phyloP scores from a whole-genome alignment of 1,140 invertebrate species.

The Anastrepha ludens region DNA sequence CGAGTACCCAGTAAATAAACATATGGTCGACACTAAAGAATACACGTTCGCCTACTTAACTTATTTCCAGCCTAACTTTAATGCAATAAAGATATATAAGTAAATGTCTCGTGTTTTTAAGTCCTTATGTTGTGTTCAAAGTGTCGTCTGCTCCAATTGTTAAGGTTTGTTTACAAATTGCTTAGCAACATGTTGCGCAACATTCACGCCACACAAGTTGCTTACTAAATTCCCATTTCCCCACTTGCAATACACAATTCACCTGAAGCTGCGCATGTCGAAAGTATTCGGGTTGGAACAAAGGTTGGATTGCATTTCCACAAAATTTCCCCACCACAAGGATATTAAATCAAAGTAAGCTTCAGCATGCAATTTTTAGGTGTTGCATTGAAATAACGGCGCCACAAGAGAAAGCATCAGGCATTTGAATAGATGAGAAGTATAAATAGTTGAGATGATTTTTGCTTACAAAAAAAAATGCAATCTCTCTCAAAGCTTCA shows the following conservation, averaged over 20 bases:
- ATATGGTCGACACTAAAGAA: no score
- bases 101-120: no score
- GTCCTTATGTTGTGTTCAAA: no score
- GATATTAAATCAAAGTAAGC: not conserved
- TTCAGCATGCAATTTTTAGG: not conserved
- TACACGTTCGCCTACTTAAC: no score
- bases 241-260: constrained; percentile 12
- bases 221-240: not conserved
- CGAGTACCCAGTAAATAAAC: no score
- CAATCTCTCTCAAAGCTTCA: no score
- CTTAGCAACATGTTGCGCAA: not conserved
- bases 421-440: no score
- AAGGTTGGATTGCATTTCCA: not conserved
- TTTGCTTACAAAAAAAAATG: no score
- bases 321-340: not conserved
- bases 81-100: no score
- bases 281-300: not conserved
- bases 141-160: no score
- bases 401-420: not conserved
- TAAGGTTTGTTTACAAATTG: not conserved
- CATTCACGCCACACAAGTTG: not conserved
- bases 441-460: no score
- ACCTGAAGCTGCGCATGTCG: not conserved
- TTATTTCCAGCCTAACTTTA: no score
- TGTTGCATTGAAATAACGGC: not conserved